A percentile compares a stretch with the other conserved stretches of the same genome.
These are phyloP conservation scores for Hirundo rustica DNA, from an alignment of 2,797 vertebrate species.

Conservation along the genomic window DNA sequence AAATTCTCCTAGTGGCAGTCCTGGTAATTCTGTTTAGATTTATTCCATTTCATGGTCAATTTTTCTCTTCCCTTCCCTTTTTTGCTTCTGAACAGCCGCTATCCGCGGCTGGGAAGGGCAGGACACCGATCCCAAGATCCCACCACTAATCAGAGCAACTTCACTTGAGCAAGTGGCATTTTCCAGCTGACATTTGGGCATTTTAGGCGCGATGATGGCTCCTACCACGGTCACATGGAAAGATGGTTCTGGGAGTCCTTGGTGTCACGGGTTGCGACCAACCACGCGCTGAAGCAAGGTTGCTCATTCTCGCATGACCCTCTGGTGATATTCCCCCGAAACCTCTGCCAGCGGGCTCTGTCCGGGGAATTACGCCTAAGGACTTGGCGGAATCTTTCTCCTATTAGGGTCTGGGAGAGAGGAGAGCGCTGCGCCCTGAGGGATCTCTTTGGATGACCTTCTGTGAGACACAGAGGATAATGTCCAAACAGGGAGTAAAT, in stretches of 20 bases:
- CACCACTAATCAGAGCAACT: not conserved
- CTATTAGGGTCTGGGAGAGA: constrained; percentile 58
- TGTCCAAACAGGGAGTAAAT: constrained; percentile 19
- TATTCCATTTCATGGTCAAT: accelerated
- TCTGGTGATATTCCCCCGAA: not conserved
- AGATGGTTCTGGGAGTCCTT: not conserved
- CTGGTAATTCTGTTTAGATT: not conserved
- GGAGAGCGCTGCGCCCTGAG: not conserved
- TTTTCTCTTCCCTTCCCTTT: not conserved
- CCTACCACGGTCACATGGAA: not conserved
- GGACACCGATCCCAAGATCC: not conserved
- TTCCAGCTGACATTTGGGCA: not conserved
- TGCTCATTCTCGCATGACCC: not conserved
- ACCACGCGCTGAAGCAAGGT: not conserved
- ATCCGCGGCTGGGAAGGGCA: accelerated
- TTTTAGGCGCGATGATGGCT: not conserved
- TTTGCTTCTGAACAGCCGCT: not conserved
- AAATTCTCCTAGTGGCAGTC: not conserved
- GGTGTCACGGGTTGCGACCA: constrained; percentile 13
- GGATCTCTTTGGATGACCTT: constrained; percentile 48
- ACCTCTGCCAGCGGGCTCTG: constrained; percentile 5
- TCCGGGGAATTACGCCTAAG: constrained; percentile 31
- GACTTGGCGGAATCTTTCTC: constrained; percentile 36
- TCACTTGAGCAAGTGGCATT: not conserved
- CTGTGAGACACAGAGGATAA: not conserved